These are phyloP conservation scores for Borostomias antarcticus DNA, from an alignment of 2,797 vertebrate genomes.

Conservation along the genomic window DNA sequence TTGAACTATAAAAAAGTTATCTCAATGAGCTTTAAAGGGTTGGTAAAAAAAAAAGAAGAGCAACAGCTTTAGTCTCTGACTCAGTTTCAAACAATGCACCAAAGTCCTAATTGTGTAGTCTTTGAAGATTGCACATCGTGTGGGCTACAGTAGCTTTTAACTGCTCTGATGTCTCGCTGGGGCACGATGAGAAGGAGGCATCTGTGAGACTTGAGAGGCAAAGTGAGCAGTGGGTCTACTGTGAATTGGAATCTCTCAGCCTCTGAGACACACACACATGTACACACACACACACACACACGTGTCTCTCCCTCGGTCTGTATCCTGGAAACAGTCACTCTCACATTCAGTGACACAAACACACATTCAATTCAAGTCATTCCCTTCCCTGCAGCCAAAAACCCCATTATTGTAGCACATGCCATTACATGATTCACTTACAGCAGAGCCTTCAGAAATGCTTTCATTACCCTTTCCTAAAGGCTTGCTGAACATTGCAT, in stretches of 20 bases:
- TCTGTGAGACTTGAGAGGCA: constrained; percentile 6
- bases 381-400: constrained; percentile 40
- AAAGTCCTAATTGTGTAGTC: constrained; percentile 22
- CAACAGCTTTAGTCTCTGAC: constrained; percentile 25
- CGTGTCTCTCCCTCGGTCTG: background rate
- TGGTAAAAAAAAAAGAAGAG: background rate
- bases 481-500: constrained; percentile 44
- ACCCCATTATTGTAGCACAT: constrained; percentile 42
- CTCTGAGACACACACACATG: constrained; percentile 8
- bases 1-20: no score
- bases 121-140: constrained; percentile 35
- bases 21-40: constrained; percentile 39
- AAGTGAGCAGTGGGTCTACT: constrained; percentile 17
- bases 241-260: constrained; percentile 8
- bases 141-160: background rate
- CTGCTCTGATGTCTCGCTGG: constrained; percentile 11
- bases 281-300: background rate
- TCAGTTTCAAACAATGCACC: constrained; percentile 40
- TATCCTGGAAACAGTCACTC: background rate
- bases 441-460: constrained; percentile 28
- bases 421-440: constrained; percentile 42
- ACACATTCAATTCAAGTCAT: constrained; percentile 21
- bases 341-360: constrained; percentile 19
- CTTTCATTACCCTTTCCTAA: constrained; percentile 47
- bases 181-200: constrained; percentile 22